These are phyloP conservation scores for Invenusta paracnida DNA, from an alignment of 2,888 invertebrate species.

Conservation along the genomic window DNA sequence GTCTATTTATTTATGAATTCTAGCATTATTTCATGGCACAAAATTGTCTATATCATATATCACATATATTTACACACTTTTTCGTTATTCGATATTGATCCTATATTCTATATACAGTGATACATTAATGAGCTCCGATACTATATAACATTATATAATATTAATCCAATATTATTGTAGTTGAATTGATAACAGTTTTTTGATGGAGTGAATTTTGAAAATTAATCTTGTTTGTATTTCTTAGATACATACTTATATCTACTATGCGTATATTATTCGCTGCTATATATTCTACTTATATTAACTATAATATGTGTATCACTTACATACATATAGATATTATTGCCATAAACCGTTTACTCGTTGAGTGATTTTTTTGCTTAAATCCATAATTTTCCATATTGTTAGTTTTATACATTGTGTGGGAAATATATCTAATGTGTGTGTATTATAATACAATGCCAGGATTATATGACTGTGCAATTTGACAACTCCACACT, in stretches of 20 bases:
- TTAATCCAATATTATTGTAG: too few species aligned
- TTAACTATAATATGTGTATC: too few species aligned
- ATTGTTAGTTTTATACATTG: too few species aligned
- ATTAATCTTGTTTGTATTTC: background rate
- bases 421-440: too few species aligned
- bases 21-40: background rate
- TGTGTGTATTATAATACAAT: too few species aligned
- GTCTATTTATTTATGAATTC: too few species aligned
- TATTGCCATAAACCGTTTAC: background rate
- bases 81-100: background rate
- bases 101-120: background rate
- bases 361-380: constrained; percentile 11
- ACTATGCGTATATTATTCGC: too few species aligned
- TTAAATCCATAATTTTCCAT: too few species aligned
- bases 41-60: background rate
- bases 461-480: too few species aligned
- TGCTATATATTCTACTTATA: background rate
- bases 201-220: background rate
- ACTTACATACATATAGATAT: background rate
- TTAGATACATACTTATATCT: constrained; percentile 14
- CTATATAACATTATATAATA: background rate
- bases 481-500: too few species aligned
- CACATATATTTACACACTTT: background rate
- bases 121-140: background rate
- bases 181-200: background rate